Evolutionary conservation across 2,888 invertebrate genomes (phyloP), one percentile per base, ranked within the genome.

Genomic region (Sphecodes monilicornis): DNA sequence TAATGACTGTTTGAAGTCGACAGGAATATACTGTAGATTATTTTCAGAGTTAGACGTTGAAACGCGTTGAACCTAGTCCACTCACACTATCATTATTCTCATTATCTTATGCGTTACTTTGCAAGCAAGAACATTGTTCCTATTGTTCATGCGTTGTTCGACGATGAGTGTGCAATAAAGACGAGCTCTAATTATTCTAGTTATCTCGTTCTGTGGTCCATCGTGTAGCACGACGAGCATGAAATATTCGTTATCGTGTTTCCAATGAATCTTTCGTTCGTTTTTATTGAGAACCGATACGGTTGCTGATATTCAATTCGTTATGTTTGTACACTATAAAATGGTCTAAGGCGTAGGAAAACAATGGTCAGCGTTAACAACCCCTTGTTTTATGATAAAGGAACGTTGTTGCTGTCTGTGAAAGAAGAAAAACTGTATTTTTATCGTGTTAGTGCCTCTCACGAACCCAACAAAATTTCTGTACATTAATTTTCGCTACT

Each of bases 1-100:
- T 54, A 54, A 54, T n/a, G n/a, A 54, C 54, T 10, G 10, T 54
- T 54, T n/a, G n/a, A 54, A 54, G 54, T 54, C 54, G 54, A 54
- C 54, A 10, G 54, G 54, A 54, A 54, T 54, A 54, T n/a, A 54
- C 10, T 54, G 54, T n/a, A 54, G 54, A 54, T 54, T 54, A 54
- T 8, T 54, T 54, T n/a, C 54, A 54, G 54, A 54, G n/a, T n/a
- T 54, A n/a, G 54, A n/a, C n/a, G 54, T 54, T n/a, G 54, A 54
- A 10, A n/a, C 54, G 54, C n/a, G 10, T 2, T 54, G 54, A 54
- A 54, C 54, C 54, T n/a, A 54, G n/a, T 10, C 54, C 22, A n/a
- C n/a, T 54, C 54, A 10, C 54, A n/a, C 54, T 54, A 54, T 3
- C 54, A 3, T n/a, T 54, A n/a, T 54, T n/a, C 54, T 22, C 22